These are phyloP conservation scores for Pogonocherus hispidulus DNA, from an alignment of 2,888 invertebrate species.

Conservation along the genomic window DNA sequence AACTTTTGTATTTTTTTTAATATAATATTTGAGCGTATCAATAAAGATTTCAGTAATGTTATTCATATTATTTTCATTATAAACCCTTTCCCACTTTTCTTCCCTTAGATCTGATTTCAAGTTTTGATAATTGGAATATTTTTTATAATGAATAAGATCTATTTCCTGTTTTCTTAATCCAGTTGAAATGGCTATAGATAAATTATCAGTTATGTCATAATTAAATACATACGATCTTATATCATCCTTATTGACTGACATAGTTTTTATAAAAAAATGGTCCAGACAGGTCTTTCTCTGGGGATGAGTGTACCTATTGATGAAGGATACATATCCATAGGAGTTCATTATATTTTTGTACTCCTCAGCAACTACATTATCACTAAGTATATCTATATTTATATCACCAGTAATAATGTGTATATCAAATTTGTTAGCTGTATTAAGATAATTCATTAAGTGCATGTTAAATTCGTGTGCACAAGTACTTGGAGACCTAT, in stretches of 20 bases:
- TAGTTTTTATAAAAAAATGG: conserved; percentile 15
- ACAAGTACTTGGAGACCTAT: neutral
- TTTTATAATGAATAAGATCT: neutral
- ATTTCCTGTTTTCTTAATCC: neutral
- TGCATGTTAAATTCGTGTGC: neutral
- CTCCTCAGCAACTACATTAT: neutral
- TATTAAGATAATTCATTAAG: neutral
- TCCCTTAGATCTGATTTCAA: neutral
- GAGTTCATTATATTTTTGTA: conserved; percentile 25
- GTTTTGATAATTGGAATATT: neutral
- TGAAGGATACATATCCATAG: conserved; percentile 17
- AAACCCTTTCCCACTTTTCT: neutral
- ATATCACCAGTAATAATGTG: neutral
- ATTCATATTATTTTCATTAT: neutral
- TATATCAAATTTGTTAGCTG: neutral
- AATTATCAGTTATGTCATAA: neutral
- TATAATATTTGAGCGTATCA: neutral
- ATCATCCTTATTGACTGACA: neutral
- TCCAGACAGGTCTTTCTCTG: too few relatives aligned
- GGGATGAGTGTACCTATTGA: conserved; percentile 6
- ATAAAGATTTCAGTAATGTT: neutral
- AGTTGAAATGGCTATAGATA: neutral
- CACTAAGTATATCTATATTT: neutral
- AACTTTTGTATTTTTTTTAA: neutral
- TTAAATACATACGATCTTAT: conserved; percentile 17